Evolutionary conservation across 1,140 invertebrate genomes (phyloP), one percentile per base, ranked within the genome.

Genomic region (Dreissena polymorpha): DNA sequence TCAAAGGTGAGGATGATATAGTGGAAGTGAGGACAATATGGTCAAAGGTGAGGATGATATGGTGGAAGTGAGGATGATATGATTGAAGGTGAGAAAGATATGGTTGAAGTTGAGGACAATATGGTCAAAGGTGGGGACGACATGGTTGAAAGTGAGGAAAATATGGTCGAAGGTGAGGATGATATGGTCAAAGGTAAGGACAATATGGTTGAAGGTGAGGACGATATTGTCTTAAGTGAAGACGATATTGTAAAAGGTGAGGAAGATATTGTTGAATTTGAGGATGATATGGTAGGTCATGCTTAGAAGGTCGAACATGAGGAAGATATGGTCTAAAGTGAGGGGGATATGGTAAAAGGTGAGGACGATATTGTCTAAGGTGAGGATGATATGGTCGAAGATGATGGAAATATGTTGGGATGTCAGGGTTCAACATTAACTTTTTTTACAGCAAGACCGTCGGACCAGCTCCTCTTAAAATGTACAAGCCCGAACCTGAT

Each of bases 331-430:
- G 94, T 93, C 12, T 39, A 91, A 92, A 72, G 89, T 94, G 27
- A 90, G 73, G 91, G 92, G 39, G 93, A 94, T 65, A 91, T 92
- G 49, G 91, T 94, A 64, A 87, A 92, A 84, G 94, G 94, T 91
- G 72, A 10, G 29, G 50, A 39, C 39, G 8, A 39, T 39, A 39
- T 39, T 2, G 39, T 39, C 39, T 2, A 39, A 39, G 39, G 39
- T 39, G 39, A 39, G 39, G 39, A 39, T 8, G 39, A 39, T 39
- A 39, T 39, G 39, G 2, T 5, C 8, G 39, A 39, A 39, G 39
- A 39, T 39, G 39, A 39, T 2, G 39, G 8, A 2, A 39, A 39
- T 39, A 39, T 8, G 39, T 2, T 39, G 3, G 39, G 8, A 39
- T 39, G 39, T 39, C 2, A 39, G 39, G 39, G n/a, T n/a, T n/a